These are phyloP conservation scores for Teleogryllus oceanicus DNA, from an alignment of 2,888 invertebrate species.

Conservation along the genomic window DNA sequence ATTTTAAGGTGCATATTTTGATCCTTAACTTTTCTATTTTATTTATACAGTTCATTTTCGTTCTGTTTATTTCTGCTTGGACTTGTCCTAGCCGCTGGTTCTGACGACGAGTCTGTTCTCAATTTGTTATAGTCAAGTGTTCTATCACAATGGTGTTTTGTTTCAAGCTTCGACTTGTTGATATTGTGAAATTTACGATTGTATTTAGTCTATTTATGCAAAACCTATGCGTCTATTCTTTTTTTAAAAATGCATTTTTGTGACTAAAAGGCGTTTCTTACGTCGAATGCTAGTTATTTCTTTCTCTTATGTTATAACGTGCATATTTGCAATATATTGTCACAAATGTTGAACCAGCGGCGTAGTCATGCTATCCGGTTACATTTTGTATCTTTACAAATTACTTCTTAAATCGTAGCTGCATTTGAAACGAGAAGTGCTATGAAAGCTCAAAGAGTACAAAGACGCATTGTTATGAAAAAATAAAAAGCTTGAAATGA, in stretches of 20 bases:
- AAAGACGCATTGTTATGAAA: slow-evolving; percentile 19
- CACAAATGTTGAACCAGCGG: neutral
- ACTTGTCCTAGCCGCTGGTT: slow-evolving; percentile 1
- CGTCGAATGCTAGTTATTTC: neutral
- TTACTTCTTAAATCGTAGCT: slow-evolving; percentile 10
- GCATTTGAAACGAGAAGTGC: neutral
- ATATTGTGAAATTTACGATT: no score
- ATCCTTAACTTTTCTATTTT: slow-evolving; percentile 21
- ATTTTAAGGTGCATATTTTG: slow-evolving; percentile 29
- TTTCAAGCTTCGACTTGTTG: no score
- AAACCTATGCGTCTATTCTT: neutral
- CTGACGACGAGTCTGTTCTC: neutral
- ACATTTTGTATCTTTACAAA: neutral
- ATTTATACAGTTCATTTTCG: slow-evolving; percentile 28
- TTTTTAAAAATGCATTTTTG: neutral
- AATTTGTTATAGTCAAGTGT: neutral
- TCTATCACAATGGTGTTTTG: neutral
- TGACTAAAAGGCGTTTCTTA: neutral
- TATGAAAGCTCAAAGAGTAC: slow-evolving; percentile 25
- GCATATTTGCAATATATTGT: neutral
- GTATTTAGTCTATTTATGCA: neutral
- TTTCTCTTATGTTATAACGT: neutral
- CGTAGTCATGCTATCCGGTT: neutral
- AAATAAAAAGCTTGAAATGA: slow-evolving; percentile 12
- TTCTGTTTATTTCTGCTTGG: slow-evolving; percentile 18